phyloP scores from a whole-genome alignment of 2,797 vertebrate species.

The Threskiornis aethiopicus region DNA sequence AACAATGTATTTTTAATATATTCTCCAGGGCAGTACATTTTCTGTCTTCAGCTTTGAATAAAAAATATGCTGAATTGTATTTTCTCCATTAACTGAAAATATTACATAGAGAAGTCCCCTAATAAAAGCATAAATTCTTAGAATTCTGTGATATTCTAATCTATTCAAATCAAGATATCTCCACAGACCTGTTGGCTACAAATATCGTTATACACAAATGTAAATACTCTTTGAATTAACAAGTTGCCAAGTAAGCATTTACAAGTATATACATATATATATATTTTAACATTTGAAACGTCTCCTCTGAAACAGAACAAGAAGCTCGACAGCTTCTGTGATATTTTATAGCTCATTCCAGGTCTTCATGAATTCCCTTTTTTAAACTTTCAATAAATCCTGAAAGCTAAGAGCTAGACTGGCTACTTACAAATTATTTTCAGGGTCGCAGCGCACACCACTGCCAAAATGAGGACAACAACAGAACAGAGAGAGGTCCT shows the following conservation, averaged over 20 bases:
- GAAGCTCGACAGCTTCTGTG: not conserved
- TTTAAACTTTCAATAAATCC: not conserved
- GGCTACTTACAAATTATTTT: not conserved
- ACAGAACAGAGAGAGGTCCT: not conserved
- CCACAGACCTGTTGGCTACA: not conserved
- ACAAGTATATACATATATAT: not conserved
- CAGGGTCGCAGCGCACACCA: not conserved
- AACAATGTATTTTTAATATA: not conserved
- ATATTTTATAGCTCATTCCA: not conserved
- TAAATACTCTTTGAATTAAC: not conserved
- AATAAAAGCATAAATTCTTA: not conserved
- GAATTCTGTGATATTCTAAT: not conserved
- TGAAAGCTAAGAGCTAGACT: not conserved
- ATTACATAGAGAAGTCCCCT: not conserved
- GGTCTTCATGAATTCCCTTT: not conserved
- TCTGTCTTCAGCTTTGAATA: not conserved
- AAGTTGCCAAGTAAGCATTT: constrained; percentile 18
- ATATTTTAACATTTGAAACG: not conserved
- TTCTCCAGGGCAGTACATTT: not conserved
- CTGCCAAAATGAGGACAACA: constrained; percentile 22
- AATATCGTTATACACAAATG: not conserved
- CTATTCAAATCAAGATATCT: not conserved
- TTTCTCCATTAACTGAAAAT: not conserved
- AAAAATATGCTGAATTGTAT: not conserved
- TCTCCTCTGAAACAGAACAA: not conserved